Base-by-base conservation (phyloP, 2,113 vertebrate genomes). In the Cnemophilus loriae region DNA sequence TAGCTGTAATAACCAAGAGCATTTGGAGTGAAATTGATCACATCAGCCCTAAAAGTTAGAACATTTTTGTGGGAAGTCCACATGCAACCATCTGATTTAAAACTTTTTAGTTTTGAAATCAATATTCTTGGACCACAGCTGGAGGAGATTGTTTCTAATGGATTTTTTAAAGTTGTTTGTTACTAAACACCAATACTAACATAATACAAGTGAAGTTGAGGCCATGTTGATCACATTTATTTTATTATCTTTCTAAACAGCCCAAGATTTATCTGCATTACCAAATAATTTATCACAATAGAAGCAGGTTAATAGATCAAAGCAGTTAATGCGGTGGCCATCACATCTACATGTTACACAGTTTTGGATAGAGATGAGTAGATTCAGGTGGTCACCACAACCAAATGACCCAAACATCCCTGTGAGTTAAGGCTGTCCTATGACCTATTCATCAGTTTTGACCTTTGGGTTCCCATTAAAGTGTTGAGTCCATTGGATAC, bases 1-100 rank as follows among this genome's bases (percentile, higher is more conserved):
- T 77, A 95, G 96, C 93, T 92, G 61, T 75, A 96, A 90, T 87
- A 96, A 87, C 71, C 87, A 87, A 88, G 87, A 96, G 93, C 76
- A 68, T 80, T 94, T 94, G 8, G 35, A 79, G 50, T 91, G 50
- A 94, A 95, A 97, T 97, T 94, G 96, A 97, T 97, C 93, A 91
- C 95, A 87, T 91, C 67, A 61, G 90, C 71, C 84, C 90, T 92
- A 61, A 87, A 95, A 96, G 83, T 94, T 93, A 59, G 53, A 96
- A 64, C 8, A 74, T 94, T 93, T 93, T 91, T 93, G 78, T 89
- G 80, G 84, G 65, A 95, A 93, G 70, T 68, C 91, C 83, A 92
- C 77, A 67, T 84, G 42, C 37, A 79, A n/a, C 65, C 39, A 80
- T 95, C 78, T 96, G 87, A 93, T 87, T 91, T 71, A 79, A 93